Evolutionary conservation across 2,797 vertebrate genomes (phyloP).

Genomic region (Gymnothorax javanicus): DNA sequence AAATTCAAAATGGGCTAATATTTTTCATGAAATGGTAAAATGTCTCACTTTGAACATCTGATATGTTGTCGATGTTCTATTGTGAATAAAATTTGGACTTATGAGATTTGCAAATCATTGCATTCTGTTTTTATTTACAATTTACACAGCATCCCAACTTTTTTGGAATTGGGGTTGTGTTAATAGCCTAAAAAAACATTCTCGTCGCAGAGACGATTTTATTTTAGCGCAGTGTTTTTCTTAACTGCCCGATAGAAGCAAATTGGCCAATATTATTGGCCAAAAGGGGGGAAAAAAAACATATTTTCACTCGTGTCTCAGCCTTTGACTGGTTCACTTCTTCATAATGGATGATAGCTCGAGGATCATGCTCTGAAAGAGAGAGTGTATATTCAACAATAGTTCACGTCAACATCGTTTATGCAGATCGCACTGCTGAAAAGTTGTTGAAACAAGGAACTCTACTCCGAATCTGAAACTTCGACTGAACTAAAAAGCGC

Average conservation of each 20-base stretch:
- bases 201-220: conserved; percentile 8
- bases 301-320: neutral
- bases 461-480: no score
- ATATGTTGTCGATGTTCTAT: no score
- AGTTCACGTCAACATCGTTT: neutral
- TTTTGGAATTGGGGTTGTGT: no score
- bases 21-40: no score
- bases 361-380: conserved; percentile 91
- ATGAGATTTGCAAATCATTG: no score
- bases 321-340: conserved; percentile 70
- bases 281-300: conserved; percentile 7
- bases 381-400: conserved; percentile 31
- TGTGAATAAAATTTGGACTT: no score
- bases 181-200: neutral
- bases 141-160: no score
- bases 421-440: neutral
- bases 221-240: conserved; percentile 21
- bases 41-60: no score
- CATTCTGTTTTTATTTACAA: no score
- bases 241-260: conserved; percentile 27
- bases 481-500: no score
- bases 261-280: conserved; percentile 24
- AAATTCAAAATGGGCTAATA: no score
- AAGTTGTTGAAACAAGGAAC: no score
- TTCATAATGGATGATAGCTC: conserved; percentile 96